Percentiles rank a stretch among this genome's conserved stretches.
Conservation (phyloP, 2,113 vertebrate species). For the Oriolus oriolus region DNA sequence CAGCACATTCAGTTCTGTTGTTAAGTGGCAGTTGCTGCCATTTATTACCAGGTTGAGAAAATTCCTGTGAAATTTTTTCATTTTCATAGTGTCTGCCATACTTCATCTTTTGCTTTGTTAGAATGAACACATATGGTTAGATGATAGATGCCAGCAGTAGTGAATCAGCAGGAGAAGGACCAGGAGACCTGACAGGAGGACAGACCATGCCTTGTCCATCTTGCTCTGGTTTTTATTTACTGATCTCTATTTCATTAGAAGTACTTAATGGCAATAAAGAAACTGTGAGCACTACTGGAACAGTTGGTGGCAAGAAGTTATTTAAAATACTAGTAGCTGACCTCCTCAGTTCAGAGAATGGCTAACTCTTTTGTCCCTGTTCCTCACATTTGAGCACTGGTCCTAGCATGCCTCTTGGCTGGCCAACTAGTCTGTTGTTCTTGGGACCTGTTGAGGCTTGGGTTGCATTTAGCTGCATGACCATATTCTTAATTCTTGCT, state of each 20-base stretch:
- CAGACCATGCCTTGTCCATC: neutral
- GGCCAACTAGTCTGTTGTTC: neutral
- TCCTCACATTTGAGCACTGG: neutral
- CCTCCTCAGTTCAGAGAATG: neutral
- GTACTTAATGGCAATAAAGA: neutral
- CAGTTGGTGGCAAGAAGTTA: neutral
- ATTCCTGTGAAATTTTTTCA: neutral
- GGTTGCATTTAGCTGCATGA: neutral
- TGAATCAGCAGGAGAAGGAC: neutral
- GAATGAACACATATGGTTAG: neutral
- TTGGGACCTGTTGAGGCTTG: neutral
- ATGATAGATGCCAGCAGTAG: neutral
- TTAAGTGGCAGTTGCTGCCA: neutral
- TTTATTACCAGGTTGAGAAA: neutral
- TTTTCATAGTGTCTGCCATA: neutral
- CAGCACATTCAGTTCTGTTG: neutral
- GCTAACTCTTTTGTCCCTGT: neutral
- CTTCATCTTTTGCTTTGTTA: neutral
- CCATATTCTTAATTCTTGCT: neutral
- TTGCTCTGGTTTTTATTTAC: neutral
- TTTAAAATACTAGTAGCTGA: neutral
- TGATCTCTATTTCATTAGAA: neutral
- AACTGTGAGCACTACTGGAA: neutral
- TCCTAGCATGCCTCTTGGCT: neutral
- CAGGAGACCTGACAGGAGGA: neutral